Percentiles rank a stretch among this genome's conserved stretches.
These are phyloP conservation scores for Temnothorax nylanderi DNA, from an alignment of 1,140 invertebrate species.

Conservation along the genomic window DNA sequence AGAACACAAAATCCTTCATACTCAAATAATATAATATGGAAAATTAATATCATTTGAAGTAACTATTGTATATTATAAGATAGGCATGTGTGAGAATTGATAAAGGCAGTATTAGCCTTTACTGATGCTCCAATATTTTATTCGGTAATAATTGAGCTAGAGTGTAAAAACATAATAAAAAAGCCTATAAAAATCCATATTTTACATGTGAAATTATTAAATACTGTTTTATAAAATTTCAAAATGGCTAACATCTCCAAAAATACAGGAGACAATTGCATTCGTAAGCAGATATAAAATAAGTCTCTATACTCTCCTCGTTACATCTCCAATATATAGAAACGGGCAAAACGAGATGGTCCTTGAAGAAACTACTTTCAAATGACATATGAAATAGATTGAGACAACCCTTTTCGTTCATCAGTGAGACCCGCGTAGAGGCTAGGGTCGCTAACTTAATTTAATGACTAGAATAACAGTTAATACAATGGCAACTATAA, in stretches of 20 bases:
- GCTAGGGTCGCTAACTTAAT: conserved; percentile 83
- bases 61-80: conserved; percentile 8
- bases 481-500: conserved; percentile 89
- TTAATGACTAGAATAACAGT: conserved; percentile 82
- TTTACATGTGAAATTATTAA: conserved; percentile 49
- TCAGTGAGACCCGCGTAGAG: conserved; percentile 61
- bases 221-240: conserved; percentile 56
- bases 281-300: conserved; percentile 70
- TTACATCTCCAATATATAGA: conserved; percentile 61
- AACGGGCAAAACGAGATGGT: conserved; percentile 57
- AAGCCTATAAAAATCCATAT: conserved; percentile 39
- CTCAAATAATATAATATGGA: background rate
- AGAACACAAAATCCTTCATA: background rate
- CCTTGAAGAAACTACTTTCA: conserved; percentile 43
- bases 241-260: conserved; percentile 33
- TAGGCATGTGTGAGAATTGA: background rate
- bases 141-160: conserved; percentile 17
- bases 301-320: conserved; percentile 72
- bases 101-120: conserved; percentile 8
- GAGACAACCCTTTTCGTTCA: conserved; percentile 81
- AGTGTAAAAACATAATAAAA: conserved; percentile 25
- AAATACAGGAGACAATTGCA: conserved; percentile 24
- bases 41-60: conserved; percentile 7
- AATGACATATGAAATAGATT: conserved; percentile 71
- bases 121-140: conserved; percentile 24